phyloP scores from a whole-genome alignment of 1,140 invertebrate species.

The Microplitis demolitor region DNA sequence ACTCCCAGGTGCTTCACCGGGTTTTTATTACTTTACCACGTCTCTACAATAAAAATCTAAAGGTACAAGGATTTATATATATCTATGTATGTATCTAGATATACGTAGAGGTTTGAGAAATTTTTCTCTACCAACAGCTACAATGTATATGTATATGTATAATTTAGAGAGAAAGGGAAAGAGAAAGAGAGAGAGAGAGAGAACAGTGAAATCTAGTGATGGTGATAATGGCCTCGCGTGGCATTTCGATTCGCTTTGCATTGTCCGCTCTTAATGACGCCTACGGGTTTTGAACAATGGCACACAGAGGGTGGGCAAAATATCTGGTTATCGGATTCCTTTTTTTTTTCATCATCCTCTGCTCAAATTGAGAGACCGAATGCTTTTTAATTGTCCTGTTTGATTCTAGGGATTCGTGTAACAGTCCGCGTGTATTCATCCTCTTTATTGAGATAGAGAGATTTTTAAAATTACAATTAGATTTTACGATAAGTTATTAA shows the following conservation, averaged over 20 bases:
- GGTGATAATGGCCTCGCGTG: constrained; percentile 3
- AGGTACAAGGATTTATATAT: background rate
- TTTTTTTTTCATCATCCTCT: constrained; percentile 1
- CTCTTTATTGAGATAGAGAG: background rate
- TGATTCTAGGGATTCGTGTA: constrained; percentile 12
- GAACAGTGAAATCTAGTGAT: background rate
- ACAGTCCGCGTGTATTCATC: background rate
- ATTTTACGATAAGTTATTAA: too few relatives aligned
- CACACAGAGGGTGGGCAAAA: background rate
- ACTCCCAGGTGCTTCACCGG: too few relatives aligned
- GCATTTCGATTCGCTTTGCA: constrained; percentile 8
- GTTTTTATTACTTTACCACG: background rate
- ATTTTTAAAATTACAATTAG: too few relatives aligned
- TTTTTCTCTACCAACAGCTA: background rate
- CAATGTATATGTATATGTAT: constrained; percentile 2
- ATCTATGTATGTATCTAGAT: background rate
- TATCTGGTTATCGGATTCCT: constrained; percentile 15
- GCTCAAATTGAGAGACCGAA: background rate
- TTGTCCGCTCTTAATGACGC: constrained; percentile 17
- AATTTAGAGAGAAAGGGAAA: background rate
- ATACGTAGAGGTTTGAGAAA: background rate
- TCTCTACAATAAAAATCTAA: background rate
- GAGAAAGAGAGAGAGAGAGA: too few relatives aligned
- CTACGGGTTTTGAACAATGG: constrained; percentile 18
- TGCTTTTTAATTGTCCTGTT: constrained; percentile 20